Evolutionary conservation across 2,113 vertebrate genomes (phyloP), one percentile per base, ranked within the genome.

Genomic region (Rhinichthys klamathensis): DNA sequence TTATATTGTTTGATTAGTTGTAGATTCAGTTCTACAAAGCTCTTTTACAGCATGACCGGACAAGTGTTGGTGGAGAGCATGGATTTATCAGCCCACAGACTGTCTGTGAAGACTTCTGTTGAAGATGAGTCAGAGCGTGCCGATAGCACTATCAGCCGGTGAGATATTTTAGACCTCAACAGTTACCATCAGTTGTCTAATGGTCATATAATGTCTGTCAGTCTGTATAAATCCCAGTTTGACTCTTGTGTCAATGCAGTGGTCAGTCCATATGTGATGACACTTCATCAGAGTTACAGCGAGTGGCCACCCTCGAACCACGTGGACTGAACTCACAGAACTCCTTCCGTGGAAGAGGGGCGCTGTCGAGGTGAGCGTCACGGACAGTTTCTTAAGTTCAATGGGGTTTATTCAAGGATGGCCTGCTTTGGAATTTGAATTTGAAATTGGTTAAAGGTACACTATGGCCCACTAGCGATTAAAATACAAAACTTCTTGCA

Each of bases 281-380:
- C 61, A 92, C 92, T 0, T 96, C 94, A 6, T 96, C 95, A 0
- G 97, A 97, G 88, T 92, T 97, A 44, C 95, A 91, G 90, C 94
- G 93, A 85, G 94, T 95, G 89, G 94, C 90, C 0, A 91, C 93
- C 2, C 85, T 82, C 3, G 95, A 94, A 6, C 88, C 90, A 35
- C 90, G 82, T 0, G 93, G 91, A 3, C 86, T 88, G 7, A 86
- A 8, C 56, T 93, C 93, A 80, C 93, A 89, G 82, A 93, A 91
- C 0, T 90, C 95, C 72, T 92, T 94, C 86, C 91, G 41, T 78
- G 95, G 95, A 18, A 92, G 92, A 85, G 93, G 90, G 16, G 94
- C 95, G 41, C 89, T 97, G 65, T 95, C 96, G 86, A 96, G 96
- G 96, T 98, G 92, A 69, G 27, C 5, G 5, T 18, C 21, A 78